Conservation (phyloP, 1,140 invertebrate species). For the Pinna nobilis region DNA sequence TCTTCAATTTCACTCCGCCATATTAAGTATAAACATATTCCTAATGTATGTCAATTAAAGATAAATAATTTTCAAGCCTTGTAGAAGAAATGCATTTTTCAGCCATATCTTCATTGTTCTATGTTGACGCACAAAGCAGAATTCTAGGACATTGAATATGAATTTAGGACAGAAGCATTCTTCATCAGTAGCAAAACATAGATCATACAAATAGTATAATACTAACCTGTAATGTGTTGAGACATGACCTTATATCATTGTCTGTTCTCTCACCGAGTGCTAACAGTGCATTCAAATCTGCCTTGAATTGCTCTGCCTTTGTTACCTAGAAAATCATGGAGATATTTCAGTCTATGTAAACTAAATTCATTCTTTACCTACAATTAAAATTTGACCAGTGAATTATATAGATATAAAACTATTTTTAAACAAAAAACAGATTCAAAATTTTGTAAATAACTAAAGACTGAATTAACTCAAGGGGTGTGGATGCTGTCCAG, state of each 20-base stretch:
- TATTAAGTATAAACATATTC: no score
- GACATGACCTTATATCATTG: slow-evolving; percentile 92
- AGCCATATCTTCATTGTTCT: not conserved
- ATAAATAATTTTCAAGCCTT: not conserved
- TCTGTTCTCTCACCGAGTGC: slow-evolving; percentile 87
- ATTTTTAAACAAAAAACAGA: not conserved
- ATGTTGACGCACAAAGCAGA: not conserved
- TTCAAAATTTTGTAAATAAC: not conserved
- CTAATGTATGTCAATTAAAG: no score
- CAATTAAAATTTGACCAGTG: not conserved
- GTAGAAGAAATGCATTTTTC: not conserved
- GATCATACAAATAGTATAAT: not conserved
- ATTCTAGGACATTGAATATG: not conserved
- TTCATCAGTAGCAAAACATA: not conserved
- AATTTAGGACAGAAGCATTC: not conserved
- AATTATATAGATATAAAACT: not conserved
- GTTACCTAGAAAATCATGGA: slow-evolving; percentile 80
- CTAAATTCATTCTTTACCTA: not conserved
- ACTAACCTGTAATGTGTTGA: slow-evolving; percentile 85
- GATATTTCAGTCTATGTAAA: no score
- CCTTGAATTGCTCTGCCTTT: slow-evolving; percentile 81
- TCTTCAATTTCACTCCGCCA: no score
- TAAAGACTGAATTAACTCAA: no score
- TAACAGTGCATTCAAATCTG: slow-evolving; percentile 83
- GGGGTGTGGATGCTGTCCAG: no score